phyloP scores from a whole-genome alignment of 2,113 vertebrate species.

The Archocentrus centrarchus region DNA sequence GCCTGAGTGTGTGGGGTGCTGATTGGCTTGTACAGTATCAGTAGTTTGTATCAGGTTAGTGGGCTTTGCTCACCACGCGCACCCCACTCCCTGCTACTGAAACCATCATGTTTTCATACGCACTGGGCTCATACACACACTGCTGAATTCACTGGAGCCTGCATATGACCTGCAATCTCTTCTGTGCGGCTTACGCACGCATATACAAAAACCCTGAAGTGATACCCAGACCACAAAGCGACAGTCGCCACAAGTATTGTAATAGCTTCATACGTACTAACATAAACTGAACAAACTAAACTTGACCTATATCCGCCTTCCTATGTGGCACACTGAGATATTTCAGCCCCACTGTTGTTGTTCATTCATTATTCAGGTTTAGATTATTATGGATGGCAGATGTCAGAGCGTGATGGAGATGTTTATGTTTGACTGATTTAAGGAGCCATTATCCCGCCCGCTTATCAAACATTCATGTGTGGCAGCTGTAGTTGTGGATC shows the following conservation, averaged over 20 bases:
- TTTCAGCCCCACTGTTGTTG: constrained; percentile 20
- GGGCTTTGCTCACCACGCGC: constrained; percentile 31
- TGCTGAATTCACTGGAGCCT: constrained; percentile 35
- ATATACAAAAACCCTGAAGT: neutral
- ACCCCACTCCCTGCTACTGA: constrained; percentile 50
- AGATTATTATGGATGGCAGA: constrained; percentile 91
- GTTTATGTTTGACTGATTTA: constrained; percentile 92
- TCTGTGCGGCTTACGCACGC: neutral
- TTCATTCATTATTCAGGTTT: constrained; percentile 86
- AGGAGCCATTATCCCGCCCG: constrained; percentile 89
- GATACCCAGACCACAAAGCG: neutral
- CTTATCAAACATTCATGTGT: constrained; percentile 94
- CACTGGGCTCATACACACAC: constrained; percentile 23
- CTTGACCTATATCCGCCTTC: constrained; percentile 27
- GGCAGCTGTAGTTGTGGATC: constrained; percentile 89
- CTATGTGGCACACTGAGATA: neutral
- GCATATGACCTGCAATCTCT: constrained; percentile 21
- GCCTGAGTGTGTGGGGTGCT: neutral
- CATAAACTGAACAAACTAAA: neutral
- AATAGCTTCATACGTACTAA: neutral
- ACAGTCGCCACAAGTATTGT: neutral
- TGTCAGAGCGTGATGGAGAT: constrained; percentile 94
- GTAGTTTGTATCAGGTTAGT: constrained; percentile 49
- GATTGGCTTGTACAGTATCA: constrained; percentile 35
- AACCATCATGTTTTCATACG: constrained; percentile 62